phyloP scores from a whole-genome alignment of 2,797 vertebrate genomes.

The Odontamblyopus lacepedii region DNA sequence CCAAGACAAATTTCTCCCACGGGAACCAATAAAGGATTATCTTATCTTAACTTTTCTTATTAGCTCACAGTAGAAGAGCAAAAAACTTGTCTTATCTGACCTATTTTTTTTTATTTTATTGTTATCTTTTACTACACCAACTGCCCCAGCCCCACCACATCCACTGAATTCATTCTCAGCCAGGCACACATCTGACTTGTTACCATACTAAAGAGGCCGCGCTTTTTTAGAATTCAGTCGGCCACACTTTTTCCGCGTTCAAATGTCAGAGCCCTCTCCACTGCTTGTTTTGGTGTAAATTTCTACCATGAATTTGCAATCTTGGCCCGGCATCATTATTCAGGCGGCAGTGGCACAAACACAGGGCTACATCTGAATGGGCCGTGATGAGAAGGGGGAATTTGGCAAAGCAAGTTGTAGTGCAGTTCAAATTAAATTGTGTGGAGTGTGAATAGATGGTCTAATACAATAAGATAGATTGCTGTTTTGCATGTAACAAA shows the following conservation, averaged over 20 bases:
- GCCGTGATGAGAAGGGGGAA: slow-evolving; percentile 32
- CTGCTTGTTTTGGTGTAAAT: slow-evolving; percentile 60
- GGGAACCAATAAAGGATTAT: too few relatives aligned
- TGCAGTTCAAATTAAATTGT: not conserved
- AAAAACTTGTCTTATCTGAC: not conserved
- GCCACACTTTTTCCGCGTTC: slow-evolving; percentile 42
- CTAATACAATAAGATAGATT: not conserved
- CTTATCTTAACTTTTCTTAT: too few relatives aligned
- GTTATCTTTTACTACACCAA: slow-evolving; percentile 30
- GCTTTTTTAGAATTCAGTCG: slow-evolving; percentile 63
- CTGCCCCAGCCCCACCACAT: slow-evolving; percentile 39
- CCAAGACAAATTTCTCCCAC: too few relatives aligned
- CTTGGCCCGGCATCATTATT: slow-evolving; percentile 54
- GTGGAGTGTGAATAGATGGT: not conserved
- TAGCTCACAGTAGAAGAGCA: too few relatives aligned
- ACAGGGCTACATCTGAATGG: slow-evolving; percentile 36
- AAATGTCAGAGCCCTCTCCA: slow-evolving; percentile 64
- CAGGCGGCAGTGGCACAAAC: slow-evolving; percentile 41
- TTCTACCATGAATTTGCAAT: slow-evolving; percentile 67
- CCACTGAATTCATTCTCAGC: slow-evolving; percentile 67
- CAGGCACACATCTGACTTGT: slow-evolving; percentile 48
- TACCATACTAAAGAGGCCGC: slow-evolving; percentile 51
- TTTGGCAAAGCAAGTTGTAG: slow-evolving; percentile 7
- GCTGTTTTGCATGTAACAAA: not conserved
- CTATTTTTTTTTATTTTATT: not conserved